Base-by-base conservation (phyloP, 2,113 vertebrate species). In the Sphaerodactylus townsendi region DNA sequence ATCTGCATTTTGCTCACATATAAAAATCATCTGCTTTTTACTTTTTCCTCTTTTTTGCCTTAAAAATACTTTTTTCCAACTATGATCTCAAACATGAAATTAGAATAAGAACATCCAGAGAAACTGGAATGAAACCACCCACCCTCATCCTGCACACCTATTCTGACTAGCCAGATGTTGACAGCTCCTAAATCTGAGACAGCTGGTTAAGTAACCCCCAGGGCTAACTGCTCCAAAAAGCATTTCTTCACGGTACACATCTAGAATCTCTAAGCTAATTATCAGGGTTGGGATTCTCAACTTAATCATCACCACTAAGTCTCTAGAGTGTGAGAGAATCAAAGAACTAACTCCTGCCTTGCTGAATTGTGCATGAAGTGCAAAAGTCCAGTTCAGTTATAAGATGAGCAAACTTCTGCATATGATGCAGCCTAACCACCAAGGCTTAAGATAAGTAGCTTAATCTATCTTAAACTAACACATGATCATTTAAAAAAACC, bases 231-330 rank as follows among this genome's bases (percentile, higher is more conserved):
- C 87, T 95, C 90, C 81, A 89, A 93, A 95, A 94, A 87, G 83
- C 90, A 85, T 88, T 81, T 91, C 77, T 93, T 90, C 85, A 48
- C 86, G 92, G 92, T 87, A 90, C 81, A 94, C 89, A 93, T 94
- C 95, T 92, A 93, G 95, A 95, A 94, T 96, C 94, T 96, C 95
- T 90, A 86, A 96, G 94, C 95, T 96, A 96, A 96, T 96, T 96
- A 96, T 95, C 94, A 92, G 93, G 91, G 91, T 87, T 96, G 93
- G 88, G 93, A 96, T 96, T 96, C 93, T 96, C 93, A 95, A 93
- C 91, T 95, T 96, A 96, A 96, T 96, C 94, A 96, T 96, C 93
- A 93, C 92, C 89, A 90, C 85, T 59, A 81, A 84, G 87, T 94
- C 95, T 94, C 96, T 71, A 82, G 92, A 95, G 95, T 93, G 90